These are phyloP conservation scores for Anomalospiza imberbis DNA, from an alignment of 2,797 vertebrate genomes.

Conservation along the genomic window DNA sequence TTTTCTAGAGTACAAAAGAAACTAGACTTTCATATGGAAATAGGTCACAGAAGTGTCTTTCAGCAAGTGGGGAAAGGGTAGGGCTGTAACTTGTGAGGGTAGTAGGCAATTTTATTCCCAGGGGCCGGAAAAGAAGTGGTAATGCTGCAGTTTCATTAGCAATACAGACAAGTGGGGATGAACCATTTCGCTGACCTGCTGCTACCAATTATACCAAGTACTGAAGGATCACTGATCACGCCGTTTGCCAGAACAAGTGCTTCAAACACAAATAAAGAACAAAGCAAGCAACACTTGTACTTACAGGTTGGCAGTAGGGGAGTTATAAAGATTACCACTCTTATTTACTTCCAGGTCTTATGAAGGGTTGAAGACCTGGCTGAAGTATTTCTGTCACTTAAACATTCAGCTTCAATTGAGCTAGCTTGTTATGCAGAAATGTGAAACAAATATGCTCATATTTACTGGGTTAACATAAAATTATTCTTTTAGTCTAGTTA, in stretches of 20 bases:
- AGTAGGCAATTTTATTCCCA: neutral
- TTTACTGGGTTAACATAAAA: neutral
- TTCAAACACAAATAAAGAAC: neutral
- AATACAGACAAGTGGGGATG: neutral
- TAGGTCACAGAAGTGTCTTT: neutral
- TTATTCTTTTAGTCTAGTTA: neutral
- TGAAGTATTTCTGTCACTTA: neutral
- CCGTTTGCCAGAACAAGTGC: neutral
- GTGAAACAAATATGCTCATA: neutral
- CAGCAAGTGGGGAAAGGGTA: neutral
- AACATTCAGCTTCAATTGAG: neutral
- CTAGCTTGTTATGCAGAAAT: neutral
- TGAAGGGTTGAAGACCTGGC: neutral
- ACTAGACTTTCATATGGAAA: conserved; percentile 16
- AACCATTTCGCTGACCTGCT: neutral
- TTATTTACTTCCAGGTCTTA: neutral
- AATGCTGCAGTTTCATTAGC: neutral
- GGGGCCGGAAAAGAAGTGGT: neutral
- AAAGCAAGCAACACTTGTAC: neutral
- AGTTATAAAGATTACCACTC: neutral
- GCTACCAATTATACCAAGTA: neutral
- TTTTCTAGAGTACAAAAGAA: conserved; percentile 29
- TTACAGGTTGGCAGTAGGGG: neutral
- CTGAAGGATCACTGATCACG: neutral
- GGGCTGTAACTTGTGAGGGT: neutral